phyloP scores from a whole-genome alignment of 2,797 vertebrate species.

The Arctocebus calabarensis region DNA sequence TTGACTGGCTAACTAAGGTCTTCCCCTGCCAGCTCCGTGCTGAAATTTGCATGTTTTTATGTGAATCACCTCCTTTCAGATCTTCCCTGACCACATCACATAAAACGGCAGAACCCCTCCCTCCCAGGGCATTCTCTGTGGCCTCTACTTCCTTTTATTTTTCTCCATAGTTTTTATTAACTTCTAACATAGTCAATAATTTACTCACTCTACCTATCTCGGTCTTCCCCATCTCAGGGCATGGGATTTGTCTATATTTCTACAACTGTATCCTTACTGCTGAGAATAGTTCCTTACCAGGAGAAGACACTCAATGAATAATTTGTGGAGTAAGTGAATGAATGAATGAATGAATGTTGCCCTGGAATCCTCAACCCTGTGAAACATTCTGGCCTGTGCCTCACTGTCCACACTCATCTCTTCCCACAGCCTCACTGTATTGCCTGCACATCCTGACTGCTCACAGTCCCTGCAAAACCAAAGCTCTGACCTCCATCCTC shows the following conservation, averaged over 20 bases:
- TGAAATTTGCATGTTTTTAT: neutral
- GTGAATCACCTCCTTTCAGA: neutral
- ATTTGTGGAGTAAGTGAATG: neutral
- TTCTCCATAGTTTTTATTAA: neutral
- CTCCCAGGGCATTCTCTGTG: neutral
- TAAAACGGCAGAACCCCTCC: neutral
- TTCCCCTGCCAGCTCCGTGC: too few species aligned
- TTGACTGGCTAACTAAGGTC: neutral
- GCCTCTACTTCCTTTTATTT: neutral
- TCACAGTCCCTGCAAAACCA: neutral
- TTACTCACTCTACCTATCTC: neutral
- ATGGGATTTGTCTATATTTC: neutral
- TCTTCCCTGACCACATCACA: neutral
- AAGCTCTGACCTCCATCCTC: fast-evolving
- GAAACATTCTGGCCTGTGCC: neutral
- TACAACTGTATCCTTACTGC: neutral
- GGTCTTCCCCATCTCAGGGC: neutral
- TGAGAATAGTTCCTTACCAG: neutral
- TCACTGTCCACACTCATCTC: neutral
- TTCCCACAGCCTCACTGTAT: neutral
- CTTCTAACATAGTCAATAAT: neutral
- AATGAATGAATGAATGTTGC: neutral
- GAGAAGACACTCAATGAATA: neutral
- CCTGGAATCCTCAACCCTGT: neutral
- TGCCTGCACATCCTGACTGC: too few species aligned